These are phyloP conservation scores for Alentia gelatinosa DNA, from an alignment of 2,888 invertebrate genomes.

Conservation along the genomic window DNA sequence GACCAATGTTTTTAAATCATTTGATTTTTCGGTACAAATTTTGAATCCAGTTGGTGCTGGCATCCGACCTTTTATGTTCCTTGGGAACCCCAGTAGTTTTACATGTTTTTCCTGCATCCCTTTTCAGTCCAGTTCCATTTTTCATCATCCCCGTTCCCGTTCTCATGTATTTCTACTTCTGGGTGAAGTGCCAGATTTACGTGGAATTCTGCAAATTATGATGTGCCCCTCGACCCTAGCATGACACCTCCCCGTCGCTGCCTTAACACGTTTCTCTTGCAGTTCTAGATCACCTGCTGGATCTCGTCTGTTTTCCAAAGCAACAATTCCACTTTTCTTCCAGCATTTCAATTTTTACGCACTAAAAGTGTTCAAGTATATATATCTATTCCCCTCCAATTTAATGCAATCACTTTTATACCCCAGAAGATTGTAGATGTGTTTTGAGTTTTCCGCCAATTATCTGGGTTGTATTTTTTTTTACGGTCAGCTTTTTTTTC, in stretches of 20 bases:
- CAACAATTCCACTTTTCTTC: neutral
- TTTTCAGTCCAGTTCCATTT: neutral
- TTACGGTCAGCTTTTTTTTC: too few species aligned
- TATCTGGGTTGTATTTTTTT: too few species aligned
- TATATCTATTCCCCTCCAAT: neutral
- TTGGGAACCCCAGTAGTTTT: neutral
- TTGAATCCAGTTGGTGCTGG: neutral
- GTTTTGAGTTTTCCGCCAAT: neutral
- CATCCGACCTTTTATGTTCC: neutral
- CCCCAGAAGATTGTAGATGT: too few species aligned
- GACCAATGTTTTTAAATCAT: neutral
- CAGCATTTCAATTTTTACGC: neutral
- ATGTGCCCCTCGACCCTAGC: neutral
- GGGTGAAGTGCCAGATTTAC: neutral
- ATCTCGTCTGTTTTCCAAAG: neutral
- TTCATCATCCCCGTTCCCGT: neutral
- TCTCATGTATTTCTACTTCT: neutral
- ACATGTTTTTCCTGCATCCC: neutral
- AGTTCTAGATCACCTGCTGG: neutral
- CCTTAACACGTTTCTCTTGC: constrained; percentile 8
- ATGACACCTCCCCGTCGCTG: neutral
- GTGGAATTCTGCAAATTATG: neutral
- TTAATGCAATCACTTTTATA: too few species aligned
- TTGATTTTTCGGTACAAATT: too few species aligned
- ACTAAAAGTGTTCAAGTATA: neutral